Evolutionary conservation across 2,113 vertebrate genomes (phyloP).

Genomic region (Platichthys stellatus): DNA sequence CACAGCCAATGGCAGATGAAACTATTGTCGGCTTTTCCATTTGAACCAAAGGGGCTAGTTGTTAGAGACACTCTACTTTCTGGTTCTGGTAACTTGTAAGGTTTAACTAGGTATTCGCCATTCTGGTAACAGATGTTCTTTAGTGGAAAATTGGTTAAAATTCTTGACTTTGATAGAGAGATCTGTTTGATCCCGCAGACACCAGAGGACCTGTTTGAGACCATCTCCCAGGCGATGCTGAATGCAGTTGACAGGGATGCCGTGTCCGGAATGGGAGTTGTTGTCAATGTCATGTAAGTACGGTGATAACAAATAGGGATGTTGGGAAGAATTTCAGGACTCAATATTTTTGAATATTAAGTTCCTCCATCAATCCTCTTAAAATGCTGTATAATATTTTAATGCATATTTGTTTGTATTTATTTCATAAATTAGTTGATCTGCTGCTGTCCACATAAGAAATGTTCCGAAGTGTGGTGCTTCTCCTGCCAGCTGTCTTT

Average conservation of each 20-base stretch:
- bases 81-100: not conserved
- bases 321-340: not conserved
- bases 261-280: constrained; percentile 94
- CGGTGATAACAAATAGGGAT: not conserved
- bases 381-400: too few species aligned
- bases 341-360: too few species aligned
- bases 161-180: not conserved
- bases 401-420: too few species aligned
- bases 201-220: constrained; percentile 95
- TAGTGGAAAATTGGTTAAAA: too few species aligned
- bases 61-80: not conserved
- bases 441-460: too few species aligned
- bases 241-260: constrained; percentile 96
- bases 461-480: too few species aligned
- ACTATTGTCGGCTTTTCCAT: too few species aligned
- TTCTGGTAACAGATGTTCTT: not conserved
- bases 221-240: constrained; percentile 97
- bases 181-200: constrained; percentile 79
- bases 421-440: too few species aligned
- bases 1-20: too few species aligned
- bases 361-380: too few species aligned
- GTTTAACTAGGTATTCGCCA: not conserved
- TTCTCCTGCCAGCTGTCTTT: too few species aligned
- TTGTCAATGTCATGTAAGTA: constrained; percentile 96
- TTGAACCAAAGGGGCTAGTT: not conserved